Evolutionary conservation across 2,113 vertebrate genomes (phyloP).

Genomic region (Varanus komodoensis): DNA sequence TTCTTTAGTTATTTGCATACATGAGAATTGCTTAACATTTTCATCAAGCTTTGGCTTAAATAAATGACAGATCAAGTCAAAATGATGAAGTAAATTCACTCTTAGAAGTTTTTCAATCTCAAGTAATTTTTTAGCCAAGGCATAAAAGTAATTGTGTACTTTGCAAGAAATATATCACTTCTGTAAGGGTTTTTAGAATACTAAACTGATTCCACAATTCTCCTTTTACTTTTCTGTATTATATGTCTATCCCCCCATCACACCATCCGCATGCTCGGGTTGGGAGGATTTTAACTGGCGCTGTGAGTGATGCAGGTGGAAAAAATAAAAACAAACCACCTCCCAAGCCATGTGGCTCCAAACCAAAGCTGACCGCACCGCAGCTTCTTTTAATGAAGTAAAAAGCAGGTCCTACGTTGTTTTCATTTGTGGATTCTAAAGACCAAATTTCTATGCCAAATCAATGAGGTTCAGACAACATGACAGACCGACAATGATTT

Average conservation of each 20-base stretch:
- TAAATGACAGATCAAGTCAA: slow-evolving; percentile 31
- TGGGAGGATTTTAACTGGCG: not conserved
- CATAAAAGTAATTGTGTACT: slow-evolving; percentile 10
- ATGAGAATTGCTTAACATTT: slow-evolving; percentile 5
- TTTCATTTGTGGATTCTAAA: too few relatives aligned
- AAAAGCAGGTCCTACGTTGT: not conserved
- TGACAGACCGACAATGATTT: too few relatives aligned
- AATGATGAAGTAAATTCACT: slow-evolving; percentile 23
- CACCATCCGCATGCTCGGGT: not conserved
- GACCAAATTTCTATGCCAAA: too few relatives aligned
- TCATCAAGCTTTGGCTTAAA: not conserved
- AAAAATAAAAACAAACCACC: not conserved
- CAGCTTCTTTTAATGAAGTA: not conserved
- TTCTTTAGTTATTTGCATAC: not conserved
- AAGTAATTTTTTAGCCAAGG: not conserved
- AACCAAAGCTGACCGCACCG: not conserved
- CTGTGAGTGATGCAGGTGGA: not conserved
- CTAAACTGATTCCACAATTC: slow-evolving; percentile 44
- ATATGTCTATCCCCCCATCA: not conserved
- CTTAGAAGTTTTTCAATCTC: slow-evolving; percentile 4
- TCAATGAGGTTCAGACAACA: too few relatives aligned
- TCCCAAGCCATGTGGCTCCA: not conserved
- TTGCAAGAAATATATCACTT: slow-evolving; percentile 25
- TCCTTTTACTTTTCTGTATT: slow-evolving; percentile 22
- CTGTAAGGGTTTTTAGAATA: slow-evolving; percentile 8